Evolutionary conservation across 2,113 vertebrate genomes (phyloP).

Genomic region (Egretta garzetta): DNA sequence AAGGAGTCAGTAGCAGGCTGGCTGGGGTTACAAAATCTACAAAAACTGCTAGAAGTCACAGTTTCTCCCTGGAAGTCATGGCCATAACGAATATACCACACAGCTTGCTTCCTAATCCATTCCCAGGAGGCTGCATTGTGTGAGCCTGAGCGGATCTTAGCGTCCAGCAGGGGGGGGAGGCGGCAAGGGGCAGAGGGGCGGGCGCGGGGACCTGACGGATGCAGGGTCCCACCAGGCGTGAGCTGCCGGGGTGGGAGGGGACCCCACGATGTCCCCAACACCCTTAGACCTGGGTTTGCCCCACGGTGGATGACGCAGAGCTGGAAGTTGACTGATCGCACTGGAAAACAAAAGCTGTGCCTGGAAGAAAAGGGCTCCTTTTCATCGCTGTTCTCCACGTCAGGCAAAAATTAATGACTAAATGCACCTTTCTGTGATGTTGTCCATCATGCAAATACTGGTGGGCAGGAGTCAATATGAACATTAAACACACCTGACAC

Average conservation of each 20-base stretch:
- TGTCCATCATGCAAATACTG: conserved; percentile 41
- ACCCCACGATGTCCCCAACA: neutral
- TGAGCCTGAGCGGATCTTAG: neutral
- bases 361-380: conserved; percentile 31
- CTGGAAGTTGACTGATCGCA: conserved; percentile 51
- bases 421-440: conserved; percentile 55
- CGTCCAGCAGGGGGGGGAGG: conserved; percentile 39
- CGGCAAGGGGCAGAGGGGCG: neutral
- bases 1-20: conserved; percentile 52
- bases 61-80: conserved; percentile 22
- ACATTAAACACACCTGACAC: conserved; percentile 78
- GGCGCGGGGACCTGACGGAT: fast-evolving
- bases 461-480: conserved; percentile 63
- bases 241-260: neutral
- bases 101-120: conserved; percentile 44
- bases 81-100: conserved; percentile 53
- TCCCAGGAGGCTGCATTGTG: conserved; percentile 29
- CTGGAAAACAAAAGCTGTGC: conserved; percentile 62
- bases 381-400: conserved; percentile 48
- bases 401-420: conserved; percentile 60
- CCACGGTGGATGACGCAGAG: neutral
- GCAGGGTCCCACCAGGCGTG: neutral
- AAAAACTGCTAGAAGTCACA: conserved; percentile 46
- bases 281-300: neutral
- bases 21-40: conserved; percentile 57